Evolutionary conservation across 2,113 vertebrate species (phyloP).

Genomic region (Butorides virescens): DNA sequence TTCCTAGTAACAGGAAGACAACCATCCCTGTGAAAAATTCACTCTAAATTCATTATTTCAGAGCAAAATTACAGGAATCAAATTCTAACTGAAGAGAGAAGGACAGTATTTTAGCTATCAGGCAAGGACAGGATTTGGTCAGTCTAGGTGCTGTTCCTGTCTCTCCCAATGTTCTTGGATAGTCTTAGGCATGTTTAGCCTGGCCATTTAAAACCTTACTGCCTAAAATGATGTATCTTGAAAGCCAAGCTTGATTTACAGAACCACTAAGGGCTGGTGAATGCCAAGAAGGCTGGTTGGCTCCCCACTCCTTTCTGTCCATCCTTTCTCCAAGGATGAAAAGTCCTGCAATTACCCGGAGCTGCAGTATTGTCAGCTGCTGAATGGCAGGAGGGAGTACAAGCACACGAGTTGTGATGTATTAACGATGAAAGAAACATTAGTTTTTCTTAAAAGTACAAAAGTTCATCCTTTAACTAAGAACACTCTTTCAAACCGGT

Average conservation of each 20-base stretch:
- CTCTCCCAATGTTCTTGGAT: neutral
- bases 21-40: neutral
- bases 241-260: neutral
- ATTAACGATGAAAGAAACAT: neutral
- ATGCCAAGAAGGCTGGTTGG: neutral
- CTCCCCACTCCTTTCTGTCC: neutral
- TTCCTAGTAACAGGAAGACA: neutral
- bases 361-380: rapidly evolving
- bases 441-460: neutral
- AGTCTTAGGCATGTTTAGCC: neutral
- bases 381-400: neutral
- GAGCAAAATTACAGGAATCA: neutral
- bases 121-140: neutral
- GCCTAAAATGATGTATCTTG: neutral
- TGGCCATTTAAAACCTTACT: neutral
- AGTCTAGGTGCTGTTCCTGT: neutral
- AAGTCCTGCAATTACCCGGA: neutral
- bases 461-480: neutral
- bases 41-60: neutral
- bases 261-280: neutral
- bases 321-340: neutral
- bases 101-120: neutral
- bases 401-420: neutral
- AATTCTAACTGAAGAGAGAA: neutral
- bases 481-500: neutral